Conservation (phyloP, 2,797 vertebrate genomes). For the Pseudochaenichthys georgianus region DNA sequence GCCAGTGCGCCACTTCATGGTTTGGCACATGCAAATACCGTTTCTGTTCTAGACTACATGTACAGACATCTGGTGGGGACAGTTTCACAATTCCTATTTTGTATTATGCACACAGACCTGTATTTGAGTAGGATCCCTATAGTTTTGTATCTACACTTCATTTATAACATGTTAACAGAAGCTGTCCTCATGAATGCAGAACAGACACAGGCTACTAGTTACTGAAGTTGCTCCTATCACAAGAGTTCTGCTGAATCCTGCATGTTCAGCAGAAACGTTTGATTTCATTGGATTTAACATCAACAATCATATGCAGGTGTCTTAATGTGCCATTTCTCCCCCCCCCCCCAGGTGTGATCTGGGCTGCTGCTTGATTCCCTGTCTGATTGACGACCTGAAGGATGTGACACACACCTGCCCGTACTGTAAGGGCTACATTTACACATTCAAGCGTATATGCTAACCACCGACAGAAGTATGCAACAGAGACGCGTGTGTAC, state of each 20-base stretch:
- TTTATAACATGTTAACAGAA: neutral
- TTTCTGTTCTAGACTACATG: neutral
- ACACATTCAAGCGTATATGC: conserved; percentile 99
- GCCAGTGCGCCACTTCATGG: neutral
- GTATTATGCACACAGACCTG: neutral
- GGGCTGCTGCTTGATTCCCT: conserved; percentile 98
- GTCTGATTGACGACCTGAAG: conserved; percentile 97
- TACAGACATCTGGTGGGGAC: neutral
- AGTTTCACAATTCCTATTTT: neutral
- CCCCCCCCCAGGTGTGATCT: conserved; percentile 92
- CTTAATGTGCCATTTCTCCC: neutral
- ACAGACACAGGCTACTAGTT: neutral
- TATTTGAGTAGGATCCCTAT: neutral
- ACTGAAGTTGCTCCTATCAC: too few relatives aligned
- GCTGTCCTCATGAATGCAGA: neutral
- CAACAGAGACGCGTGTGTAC: conserved; percentile 66
- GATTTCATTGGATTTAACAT: neutral
- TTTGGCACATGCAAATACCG: conserved; percentile 5
- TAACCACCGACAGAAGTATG: conserved; percentile 84
- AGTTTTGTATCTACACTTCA: neutral
- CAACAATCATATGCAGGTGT: neutral
- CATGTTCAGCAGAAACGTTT: too few relatives aligned
- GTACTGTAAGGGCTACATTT: conserved; percentile 99
- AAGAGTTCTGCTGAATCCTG: neutral
- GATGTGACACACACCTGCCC: conserved; percentile 99